phyloP scores from a whole-genome alignment of 2,797 vertebrate species.

The Lepilemur ruficaudatus region DNA sequence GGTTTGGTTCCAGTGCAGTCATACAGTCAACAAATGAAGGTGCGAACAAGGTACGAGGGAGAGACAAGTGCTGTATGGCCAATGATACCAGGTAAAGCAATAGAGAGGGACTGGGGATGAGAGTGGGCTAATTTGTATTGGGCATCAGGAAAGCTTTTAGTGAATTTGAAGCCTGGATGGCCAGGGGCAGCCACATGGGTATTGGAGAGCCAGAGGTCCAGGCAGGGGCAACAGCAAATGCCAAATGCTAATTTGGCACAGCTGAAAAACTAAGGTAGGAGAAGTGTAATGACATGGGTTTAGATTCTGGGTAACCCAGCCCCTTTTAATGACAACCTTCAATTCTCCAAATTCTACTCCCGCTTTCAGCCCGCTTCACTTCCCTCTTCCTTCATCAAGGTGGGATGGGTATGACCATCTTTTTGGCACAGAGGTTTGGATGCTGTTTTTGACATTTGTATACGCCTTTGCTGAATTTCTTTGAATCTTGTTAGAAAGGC shows the following conservation, averaged over 20 bases:
- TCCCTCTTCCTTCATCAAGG: neutral
- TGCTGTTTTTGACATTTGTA: neutral
- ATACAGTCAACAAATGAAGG: neutral
- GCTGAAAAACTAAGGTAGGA: neutral
- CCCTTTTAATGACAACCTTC: neutral
- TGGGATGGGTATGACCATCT: neutral
- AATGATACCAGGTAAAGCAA: fast-evolving
- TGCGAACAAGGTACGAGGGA: neutral
- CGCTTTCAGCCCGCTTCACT: neutral
- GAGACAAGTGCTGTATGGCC: neutral
- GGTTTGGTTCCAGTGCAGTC: neutral
- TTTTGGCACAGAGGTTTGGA: neutral
- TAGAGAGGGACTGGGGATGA: neutral
- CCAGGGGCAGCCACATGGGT: neutral
- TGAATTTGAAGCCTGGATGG: neutral
- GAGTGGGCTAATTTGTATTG: neutral
- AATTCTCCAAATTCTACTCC: neutral
- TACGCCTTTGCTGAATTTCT: neutral
- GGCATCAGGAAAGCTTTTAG: neutral
- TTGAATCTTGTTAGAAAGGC: conserved; percentile 11
- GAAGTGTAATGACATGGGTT: neutral
- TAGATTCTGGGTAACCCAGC: neutral
- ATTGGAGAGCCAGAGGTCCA: neutral
- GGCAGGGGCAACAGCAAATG: neutral
- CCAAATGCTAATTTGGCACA: neutral